These are phyloP conservation scores for Telmatherina bonti DNA, from an alignment of 2,797 vertebrate genomes.

Conservation along the genomic window DNA sequence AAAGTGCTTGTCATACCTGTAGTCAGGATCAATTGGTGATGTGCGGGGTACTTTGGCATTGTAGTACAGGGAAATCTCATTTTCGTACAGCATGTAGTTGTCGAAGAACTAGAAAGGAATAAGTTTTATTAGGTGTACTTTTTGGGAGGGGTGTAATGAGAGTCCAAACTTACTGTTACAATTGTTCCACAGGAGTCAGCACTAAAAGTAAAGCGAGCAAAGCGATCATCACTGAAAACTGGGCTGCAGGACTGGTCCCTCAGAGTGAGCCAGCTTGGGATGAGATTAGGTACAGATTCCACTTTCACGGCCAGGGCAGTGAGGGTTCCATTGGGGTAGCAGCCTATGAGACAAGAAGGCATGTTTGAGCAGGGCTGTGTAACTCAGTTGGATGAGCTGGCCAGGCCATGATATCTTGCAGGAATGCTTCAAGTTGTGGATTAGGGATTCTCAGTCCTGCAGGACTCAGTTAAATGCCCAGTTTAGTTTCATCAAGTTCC, in stretches of 20 bases:
- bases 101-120: constrained; percentile 71
- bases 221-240: constrained; percentile 62
- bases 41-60: not conserved
- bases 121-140: rapidly evolving
- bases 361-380: no score
- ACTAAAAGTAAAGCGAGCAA: constrained; percentile 78
- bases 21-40: constrained; percentile 52
- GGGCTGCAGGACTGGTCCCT: constrained; percentile 83
- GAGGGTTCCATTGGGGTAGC: constrained; percentile 85
- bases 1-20: constrained; percentile 58
- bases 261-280: constrained; percentile 76
- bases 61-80: constrained; percentile 70
- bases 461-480: no score
- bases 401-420: no score
- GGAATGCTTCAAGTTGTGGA: not conserved
- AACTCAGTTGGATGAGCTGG: no score
- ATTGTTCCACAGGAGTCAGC: constrained; percentile 81
- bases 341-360: constrained; percentile 70
- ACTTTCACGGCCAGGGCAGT: constrained; percentile 81
- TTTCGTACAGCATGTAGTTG: constrained; percentile 81
- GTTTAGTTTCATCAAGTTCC: no score
- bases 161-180: constrained; percentile 62
- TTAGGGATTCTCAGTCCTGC: no score
- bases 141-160: rapidly evolving
- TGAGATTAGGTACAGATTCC: constrained; percentile 71